These are phyloP conservation scores for Diadema setosum DNA, from an alignment of 35 echinoderm and acorn worm genomes.

Conservation along the genomic window DNA sequence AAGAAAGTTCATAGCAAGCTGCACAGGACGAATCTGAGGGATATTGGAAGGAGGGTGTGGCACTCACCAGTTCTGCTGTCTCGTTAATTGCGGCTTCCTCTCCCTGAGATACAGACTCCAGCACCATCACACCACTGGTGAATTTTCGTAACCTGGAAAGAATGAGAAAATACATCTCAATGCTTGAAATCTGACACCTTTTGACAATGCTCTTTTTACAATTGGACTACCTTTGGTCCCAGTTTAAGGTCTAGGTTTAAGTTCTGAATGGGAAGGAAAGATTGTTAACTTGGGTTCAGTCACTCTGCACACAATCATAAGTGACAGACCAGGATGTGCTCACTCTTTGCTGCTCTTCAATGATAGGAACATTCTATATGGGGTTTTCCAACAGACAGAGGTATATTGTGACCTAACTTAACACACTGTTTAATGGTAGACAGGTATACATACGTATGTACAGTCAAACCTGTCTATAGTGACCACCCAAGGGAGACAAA, in stretches of 20 bases:
- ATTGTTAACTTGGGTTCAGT: not conserved
- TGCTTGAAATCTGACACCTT: not conserved
- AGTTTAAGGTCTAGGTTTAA: not conserved
- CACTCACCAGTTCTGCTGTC: slow-evolving; percentile 69
- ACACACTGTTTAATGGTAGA: too few relatives aligned
- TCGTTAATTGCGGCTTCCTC: slow-evolving; percentile 76
- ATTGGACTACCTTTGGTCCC: too few relatives aligned
- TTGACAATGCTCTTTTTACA: too few relatives aligned
- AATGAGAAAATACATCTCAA: not conserved
- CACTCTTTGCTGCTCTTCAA: too few relatives aligned
- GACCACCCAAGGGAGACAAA: too few relatives aligned
- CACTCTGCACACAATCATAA: not conserved
- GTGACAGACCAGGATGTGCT: too few relatives aligned
- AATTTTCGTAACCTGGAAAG: slow-evolving; percentile 63
- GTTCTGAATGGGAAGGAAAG: not conserved
- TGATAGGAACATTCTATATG: too few relatives aligned
- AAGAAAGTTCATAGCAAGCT: too few relatives aligned
- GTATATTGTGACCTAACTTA: too few relatives aligned
- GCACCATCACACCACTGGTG: slow-evolving; percentile 80
- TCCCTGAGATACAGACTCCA: slow-evolving; percentile 79
- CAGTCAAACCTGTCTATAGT: too few relatives aligned
- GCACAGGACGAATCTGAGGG: not conserved
- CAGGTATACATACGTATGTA: too few relatives aligned
- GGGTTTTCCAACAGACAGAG: too few relatives aligned
- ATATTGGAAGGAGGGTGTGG: not conserved